Percentiles rank a stretch among this genome's conserved stretches.
phyloP scores from a whole-genome alignment of 2,113 vertebrate genomes.

The Aptenodytes forsteri region DNA sequence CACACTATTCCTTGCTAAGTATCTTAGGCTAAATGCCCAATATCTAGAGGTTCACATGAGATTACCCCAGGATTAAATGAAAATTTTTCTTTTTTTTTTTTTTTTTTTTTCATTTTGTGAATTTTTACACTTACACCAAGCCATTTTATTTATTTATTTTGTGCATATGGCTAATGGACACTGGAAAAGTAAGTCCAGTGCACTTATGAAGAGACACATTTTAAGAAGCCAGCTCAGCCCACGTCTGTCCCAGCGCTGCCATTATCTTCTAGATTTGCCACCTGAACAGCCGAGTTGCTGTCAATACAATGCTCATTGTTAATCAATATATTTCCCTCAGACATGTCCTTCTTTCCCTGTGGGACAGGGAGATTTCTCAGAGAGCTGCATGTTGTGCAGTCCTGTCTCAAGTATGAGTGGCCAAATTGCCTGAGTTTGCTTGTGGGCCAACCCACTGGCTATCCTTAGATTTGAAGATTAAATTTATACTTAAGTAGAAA shows the following conservation, averaged over 20 bases:
- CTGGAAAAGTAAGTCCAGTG: not conserved
- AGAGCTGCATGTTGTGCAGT: fast-evolving
- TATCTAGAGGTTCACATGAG: not conserved
- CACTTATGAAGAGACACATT: not conserved
- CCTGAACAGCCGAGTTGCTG: not conserved
- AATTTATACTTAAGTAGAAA: not conserved
- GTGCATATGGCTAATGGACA: too few relatives aligned
- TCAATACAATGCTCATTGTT: not conserved
- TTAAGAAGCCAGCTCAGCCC: not conserved
- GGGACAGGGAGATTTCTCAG: not conserved
- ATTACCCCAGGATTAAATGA: not conserved
- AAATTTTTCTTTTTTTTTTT: not conserved
- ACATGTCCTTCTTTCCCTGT: not conserved
- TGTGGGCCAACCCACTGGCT: not conserved
- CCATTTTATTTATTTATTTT: too few relatives aligned
- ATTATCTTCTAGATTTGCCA: not conserved
- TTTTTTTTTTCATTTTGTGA: not conserved
- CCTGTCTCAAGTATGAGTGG: not conserved
- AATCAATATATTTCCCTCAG: not conserved
- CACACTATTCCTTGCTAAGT: not conserved
- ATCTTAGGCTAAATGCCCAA: not conserved
- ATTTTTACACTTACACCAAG: too few relatives aligned
- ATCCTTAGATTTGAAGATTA: not conserved
- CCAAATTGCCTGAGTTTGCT: not conserved
- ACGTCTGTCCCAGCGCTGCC: not conserved